Conservation (phyloP, 2,113 vertebrate genomes). For the Chionodraco myersi region DNA sequence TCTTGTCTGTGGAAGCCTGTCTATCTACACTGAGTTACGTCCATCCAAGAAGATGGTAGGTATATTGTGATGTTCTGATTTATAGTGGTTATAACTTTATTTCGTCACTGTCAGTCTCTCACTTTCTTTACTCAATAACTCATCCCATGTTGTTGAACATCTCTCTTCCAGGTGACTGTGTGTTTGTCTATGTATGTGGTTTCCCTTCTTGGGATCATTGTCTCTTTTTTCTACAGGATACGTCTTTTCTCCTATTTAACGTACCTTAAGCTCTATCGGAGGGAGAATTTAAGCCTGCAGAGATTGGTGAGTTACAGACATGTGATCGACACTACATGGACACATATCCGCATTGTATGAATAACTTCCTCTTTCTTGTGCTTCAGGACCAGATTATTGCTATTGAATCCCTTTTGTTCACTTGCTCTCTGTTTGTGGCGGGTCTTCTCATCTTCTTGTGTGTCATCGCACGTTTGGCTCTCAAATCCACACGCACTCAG, state of each 20-base stretch:
- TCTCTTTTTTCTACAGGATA: conserved; percentile 42
- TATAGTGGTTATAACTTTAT: background rate
- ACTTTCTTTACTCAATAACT: background rate
- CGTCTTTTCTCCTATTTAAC: rapidly evolving
- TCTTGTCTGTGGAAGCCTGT: no score
- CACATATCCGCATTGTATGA: background rate
- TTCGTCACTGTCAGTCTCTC: background rate
- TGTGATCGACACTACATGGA: background rate
- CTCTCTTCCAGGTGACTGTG: conserved; percentile 66
- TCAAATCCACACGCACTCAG: conserved; percentile 72
- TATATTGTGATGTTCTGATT: no score
- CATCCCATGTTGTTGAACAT: background rate
- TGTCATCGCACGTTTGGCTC: conserved; percentile 47
- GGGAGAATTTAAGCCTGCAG: no score
- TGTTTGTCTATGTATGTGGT: conserved; percentile 74
- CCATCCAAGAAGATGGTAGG: no score
- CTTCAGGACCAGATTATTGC: rapidly evolving
- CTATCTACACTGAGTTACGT: no score
- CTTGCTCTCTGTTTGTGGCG: conserved; percentile 47
- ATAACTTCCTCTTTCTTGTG: background rate
- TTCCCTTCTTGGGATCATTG: conserved; percentile 50
- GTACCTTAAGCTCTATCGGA: no score
- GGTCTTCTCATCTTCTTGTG: conserved; percentile 72
- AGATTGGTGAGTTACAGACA: conserved; percentile 33
- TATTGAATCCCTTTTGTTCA: conserved; percentile 47